These are phyloP conservation scores for Epicampocera succincta DNA, from an alignment of 2,888 invertebrate species.

Conservation along the genomic window DNA sequence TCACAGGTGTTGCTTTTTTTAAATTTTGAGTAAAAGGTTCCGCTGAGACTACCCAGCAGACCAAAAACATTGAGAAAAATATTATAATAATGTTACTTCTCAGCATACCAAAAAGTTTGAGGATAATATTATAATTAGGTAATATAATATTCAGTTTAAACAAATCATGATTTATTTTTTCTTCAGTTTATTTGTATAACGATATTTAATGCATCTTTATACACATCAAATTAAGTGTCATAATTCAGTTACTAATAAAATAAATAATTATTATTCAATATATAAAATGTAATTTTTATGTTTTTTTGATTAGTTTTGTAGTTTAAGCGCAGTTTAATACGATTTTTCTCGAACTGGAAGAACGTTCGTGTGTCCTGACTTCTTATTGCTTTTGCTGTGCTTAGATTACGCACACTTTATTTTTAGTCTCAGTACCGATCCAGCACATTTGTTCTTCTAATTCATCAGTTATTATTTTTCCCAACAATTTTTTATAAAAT, in stretches of 20 bases:
- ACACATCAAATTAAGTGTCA: conserved; percentile 30
- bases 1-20: too few relatives aligned
- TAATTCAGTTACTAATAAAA: conserved; percentile 19
- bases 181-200: too few relatives aligned
- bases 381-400: conserved; percentile 46
- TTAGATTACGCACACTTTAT: conserved; percentile 29
- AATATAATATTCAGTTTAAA: too few relatives aligned
- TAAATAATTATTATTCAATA: too few relatives aligned
- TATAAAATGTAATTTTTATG: not conserved
- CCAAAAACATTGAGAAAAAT: too few relatives aligned
- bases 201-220: conserved; percentile 27
- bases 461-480: conserved; percentile 46
- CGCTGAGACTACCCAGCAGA: too few relatives aligned
- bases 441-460: conserved; percentile 43
- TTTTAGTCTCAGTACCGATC: conserved; percentile 40
- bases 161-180: too few relatives aligned
- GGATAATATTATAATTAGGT: too few relatives aligned
- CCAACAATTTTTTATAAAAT: conserved; percentile 54
- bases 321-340: too few relatives aligned
- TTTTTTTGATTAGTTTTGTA: conserved; percentile 26
- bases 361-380: conserved; percentile 42
- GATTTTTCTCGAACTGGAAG: conserved; percentile 28
- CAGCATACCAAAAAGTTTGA: too few relatives aligned
- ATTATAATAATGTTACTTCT: too few relatives aligned
- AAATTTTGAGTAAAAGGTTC: too few relatives aligned